phyloP scores from a whole-genome alignment of 2,113 vertebrate species.

The Mixornis gularis region DNA sequence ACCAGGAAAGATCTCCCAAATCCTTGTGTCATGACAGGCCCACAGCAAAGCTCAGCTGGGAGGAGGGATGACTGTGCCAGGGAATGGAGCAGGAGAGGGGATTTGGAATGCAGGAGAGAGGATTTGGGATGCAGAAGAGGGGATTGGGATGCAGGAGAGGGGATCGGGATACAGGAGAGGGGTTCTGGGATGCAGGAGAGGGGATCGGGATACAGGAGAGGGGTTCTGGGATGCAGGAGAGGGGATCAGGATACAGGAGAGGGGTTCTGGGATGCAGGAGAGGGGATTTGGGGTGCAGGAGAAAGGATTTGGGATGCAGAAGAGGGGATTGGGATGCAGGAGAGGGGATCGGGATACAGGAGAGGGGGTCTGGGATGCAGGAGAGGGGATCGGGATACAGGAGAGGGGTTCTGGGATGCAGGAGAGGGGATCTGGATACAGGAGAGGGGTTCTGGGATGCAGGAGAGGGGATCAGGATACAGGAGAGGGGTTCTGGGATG shows the following conservation, averaged over 20 bases:
- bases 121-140: too few species aligned
- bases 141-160: too few species aligned
- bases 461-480: neutral
- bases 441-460: neutral
- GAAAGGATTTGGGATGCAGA: too few species aligned
- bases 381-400: too few species aligned
- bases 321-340: neutral
- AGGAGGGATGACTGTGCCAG: neutral
- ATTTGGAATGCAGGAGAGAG: neutral
- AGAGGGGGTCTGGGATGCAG: too few species aligned
- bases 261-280: too few species aligned
- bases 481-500: too few species aligned
- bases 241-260: too few species aligned
- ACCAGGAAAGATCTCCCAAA: rapidly evolving
- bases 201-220: too few species aligned
- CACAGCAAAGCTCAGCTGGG: neutral
- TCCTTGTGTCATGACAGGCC: rapidly evolving
- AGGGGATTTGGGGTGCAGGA: neutral
- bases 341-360: neutral
- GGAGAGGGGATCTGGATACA: neutral
- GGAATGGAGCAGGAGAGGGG: neutral
- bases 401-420: neutral
- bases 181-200: neutral
- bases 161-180: too few species aligned
- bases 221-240: neutral